Evolutionary conservation across 2,113 vertebrate species (phyloP).

Genomic region (Pantherophis guttatus): DNA sequence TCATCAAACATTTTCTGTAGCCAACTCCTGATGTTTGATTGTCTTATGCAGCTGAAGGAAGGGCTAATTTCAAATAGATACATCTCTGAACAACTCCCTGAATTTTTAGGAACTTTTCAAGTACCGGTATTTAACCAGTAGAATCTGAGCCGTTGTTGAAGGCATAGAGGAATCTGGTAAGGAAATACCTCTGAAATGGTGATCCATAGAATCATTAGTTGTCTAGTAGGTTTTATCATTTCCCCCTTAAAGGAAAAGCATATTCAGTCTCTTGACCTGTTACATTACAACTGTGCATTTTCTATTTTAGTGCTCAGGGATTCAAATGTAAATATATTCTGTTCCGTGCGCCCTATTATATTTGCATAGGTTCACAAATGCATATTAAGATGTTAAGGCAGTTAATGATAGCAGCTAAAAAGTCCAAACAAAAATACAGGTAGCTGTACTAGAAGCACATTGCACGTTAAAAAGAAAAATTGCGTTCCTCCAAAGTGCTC

Average conservation of each 20-base stretch:
- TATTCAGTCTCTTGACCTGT: neutral
- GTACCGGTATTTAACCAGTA: neutral
- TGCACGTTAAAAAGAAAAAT: neutral
- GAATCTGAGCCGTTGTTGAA: neutral
- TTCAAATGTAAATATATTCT: neutral
- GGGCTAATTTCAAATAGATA: neutral
- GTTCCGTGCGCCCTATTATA: neutral
- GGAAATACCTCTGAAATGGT: neutral
- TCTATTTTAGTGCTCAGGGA: neutral
- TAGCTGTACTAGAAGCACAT: neutral
- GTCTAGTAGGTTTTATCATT: neutral
- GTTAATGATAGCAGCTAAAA: neutral
- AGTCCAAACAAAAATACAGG: neutral
- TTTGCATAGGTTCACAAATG: neutral
- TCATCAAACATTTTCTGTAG: neutral
- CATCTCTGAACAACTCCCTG: neutral
- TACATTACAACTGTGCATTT: neutral
- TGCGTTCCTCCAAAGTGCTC: neutral
- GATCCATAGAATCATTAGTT: neutral
- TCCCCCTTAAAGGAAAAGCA: neutral
- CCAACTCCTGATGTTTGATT: neutral
- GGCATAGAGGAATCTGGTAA: neutral
- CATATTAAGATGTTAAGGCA: neutral
- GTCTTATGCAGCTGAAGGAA: neutral
- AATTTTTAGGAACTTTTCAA: neutral